These are phyloP conservation scores for Macrobrachium nipponense DNA, from an alignment of 1,140 invertebrate species.

Conservation along the genomic window DNA sequence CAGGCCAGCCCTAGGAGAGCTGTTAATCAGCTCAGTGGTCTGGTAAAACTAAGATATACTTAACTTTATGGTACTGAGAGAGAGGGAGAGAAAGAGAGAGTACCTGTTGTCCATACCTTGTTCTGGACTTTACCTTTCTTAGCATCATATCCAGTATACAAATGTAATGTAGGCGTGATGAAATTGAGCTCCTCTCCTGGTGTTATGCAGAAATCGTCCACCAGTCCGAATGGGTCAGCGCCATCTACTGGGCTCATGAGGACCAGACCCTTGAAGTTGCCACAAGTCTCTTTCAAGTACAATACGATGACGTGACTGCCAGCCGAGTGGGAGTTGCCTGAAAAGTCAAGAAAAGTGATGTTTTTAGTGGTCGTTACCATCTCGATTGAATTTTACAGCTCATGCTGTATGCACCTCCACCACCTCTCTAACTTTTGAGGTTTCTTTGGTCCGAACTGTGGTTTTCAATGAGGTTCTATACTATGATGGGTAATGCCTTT, in stretches of 20 bases:
- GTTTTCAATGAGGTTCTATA: no score
- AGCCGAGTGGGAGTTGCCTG: constrained; percentile 60
- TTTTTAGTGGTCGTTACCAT: not conserved
- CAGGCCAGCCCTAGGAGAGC: no score
- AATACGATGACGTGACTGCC: constrained; percentile 61
- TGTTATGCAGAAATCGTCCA: constrained; percentile 63
- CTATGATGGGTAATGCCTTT: no score
- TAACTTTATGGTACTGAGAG: no score
- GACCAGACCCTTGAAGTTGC: constrained; percentile 53
- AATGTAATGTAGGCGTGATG: constrained; percentile 61
- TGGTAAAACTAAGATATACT: no score
- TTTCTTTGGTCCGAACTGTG: no score
- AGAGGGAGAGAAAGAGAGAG: not conserved
- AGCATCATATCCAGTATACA: constrained; percentile 62
- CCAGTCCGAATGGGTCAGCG: constrained; percentile 59
- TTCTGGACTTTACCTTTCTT: constrained; percentile 38
- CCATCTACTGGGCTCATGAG: constrained; percentile 65
- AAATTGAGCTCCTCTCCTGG: constrained; percentile 64
- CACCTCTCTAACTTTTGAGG: no score
- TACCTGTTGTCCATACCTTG: not conserved
- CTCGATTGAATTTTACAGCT: no score
- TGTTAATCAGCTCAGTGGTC: no score
- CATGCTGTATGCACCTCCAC: no score
- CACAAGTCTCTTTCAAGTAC: constrained; percentile 63
- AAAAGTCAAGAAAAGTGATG: constrained; percentile 2